A percentile compares a stretch with the other conserved stretches of the same genome.
phyloP scores from a whole-genome alignment of 2,888 invertebrate genomes.

The Cinara cedri region DNA sequence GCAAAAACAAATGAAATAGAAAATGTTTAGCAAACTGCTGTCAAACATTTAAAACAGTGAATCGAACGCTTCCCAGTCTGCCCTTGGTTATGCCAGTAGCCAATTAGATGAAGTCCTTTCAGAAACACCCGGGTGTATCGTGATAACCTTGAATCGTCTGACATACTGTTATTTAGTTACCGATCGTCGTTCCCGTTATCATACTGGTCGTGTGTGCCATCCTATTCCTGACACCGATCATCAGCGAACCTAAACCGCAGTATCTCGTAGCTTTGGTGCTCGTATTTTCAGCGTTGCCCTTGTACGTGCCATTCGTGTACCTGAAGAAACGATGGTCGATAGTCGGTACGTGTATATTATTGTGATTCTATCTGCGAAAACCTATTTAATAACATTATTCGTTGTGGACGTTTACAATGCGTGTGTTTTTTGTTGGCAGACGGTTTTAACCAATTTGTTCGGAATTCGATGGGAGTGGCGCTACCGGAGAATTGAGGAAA shows the following conservation, averaged over 20 bases:
- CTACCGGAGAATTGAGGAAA: conserved; percentile 69
- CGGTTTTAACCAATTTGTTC: conserved; percentile 70
- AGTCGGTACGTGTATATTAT: conserved; percentile 39
- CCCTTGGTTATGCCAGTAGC: conserved; percentile 20
- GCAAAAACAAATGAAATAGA: no score
- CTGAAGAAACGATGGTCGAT: conserved; percentile 61
- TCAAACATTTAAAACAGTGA: no score
- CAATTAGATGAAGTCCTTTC: conserved; percentile 2
- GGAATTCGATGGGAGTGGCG: conserved; percentile 73
- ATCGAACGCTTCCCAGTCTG: not conserved
- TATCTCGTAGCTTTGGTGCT: conserved; percentile 78
- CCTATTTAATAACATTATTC: no score
- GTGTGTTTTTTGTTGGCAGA: conserved; percentile 68
- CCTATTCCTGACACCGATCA: conserved; percentile 76
- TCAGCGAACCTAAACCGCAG: conserved; percentile 76
- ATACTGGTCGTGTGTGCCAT: conserved; percentile 75
- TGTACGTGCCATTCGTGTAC: conserved; percentile 79
- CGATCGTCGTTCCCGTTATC: conserved; percentile 74
- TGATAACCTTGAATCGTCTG: not conserved
- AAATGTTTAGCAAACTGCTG: no score
- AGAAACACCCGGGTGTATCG: not conserved
- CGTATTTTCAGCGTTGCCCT: conserved; percentile 71
- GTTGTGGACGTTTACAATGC: no score
- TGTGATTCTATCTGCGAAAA: no score
- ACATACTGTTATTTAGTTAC: conserved; percentile 66